These are phyloP conservation scores for Amphimallon solstitiale DNA, from an alignment of 2,888 invertebrate species.

Conservation along the genomic window DNA sequence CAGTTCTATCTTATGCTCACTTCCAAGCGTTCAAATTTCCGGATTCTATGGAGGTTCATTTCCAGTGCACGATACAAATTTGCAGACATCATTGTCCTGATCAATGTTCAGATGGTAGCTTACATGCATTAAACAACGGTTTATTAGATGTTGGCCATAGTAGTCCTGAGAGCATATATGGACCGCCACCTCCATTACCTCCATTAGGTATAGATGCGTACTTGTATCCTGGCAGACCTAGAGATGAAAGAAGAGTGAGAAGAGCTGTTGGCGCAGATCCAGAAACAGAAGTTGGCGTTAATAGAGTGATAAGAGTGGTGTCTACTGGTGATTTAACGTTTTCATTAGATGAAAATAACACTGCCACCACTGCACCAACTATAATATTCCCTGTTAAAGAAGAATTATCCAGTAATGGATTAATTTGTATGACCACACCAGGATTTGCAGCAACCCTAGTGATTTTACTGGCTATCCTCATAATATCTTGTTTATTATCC, in stretches of 20 bases:
- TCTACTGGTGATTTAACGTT: conserved; percentile 92
- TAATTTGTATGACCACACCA: conserved; percentile 95
- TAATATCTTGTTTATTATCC: conserved; percentile 87
- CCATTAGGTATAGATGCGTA: conserved; percentile 72
- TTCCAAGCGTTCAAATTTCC: conserved; percentile 97
- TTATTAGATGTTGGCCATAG: conserved; percentile 68
- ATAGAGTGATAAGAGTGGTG: conserved; percentile 89
- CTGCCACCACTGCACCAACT: conserved; percentile 70
- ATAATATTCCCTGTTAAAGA: conserved; percentile 78
- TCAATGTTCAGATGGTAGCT: conserved; percentile 78
- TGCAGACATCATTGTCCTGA: conserved; percentile 93
- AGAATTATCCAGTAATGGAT: conserved; percentile 64
- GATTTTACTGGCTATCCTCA: conserved; percentile 81
- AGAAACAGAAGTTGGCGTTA: conserved; percentile 87
- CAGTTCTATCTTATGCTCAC: conserved; percentile 90
- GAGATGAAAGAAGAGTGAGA: conserved; percentile 78
- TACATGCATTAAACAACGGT: conserved; percentile 55
- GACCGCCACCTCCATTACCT: conserved; percentile 74
- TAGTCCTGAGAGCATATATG: conserved; percentile 73
- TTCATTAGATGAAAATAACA: conserved; percentile 74
- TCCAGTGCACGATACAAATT: conserved; percentile 94
- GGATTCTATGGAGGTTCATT: conserved; percentile 96
- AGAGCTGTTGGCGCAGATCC: conserved; percentile 71
- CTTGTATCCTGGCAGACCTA: conserved; percentile 74
- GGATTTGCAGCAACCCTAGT: conserved; percentile 89